Base-by-base conservation (phyloP, 2,797 vertebrate genomes). In the Acomys russatus region DNA sequence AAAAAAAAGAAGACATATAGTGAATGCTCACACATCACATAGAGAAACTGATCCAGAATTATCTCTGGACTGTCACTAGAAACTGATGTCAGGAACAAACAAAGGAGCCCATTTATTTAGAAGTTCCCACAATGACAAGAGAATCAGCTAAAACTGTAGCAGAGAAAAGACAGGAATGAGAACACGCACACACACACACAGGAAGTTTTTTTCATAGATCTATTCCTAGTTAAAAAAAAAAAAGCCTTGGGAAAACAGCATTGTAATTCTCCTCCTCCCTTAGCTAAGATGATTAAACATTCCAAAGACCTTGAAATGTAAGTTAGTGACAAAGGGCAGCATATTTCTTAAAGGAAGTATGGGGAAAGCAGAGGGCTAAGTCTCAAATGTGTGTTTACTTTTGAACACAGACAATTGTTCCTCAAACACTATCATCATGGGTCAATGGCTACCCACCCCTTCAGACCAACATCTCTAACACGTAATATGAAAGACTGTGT, bases 241-340 rank as follows among this genome's bases (percentile, higher is more conserved):
- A 78, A 59, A 64, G 51, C 59, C 25, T 88, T 88, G 9, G 22
- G 20, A 10, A 83, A 91, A 83, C 51, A 79, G 33, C 23, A 35
- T n/a, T 95, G 51, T 82, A 94, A 87, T 92, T 70, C 14, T 93
- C 56, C 63, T 77, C 54, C 17, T 95, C 83, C 35, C 66, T 95
- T 54, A 1, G 10, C 23, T 63, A 88, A 17, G 30, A 77, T 78
- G 22, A 71, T 49, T 88, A 85, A n/a, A 23, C 30, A 83, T 78
- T 59, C 80, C 74, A n/a, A 94, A 89, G 92, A 73, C 10, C 64
- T 76, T 63, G 78, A 94, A 90, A 66, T 77, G 33, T 71, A 80
- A 89, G 35, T 88, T 68, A 84, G n/a, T 88, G n/a, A 63, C 44
- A 86, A 85, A 82, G 35, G 44, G 17, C 35, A 93, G 64, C 4